Evolutionary conservation across 2,888 invertebrate species (phyloP).

Genomic region (Caenorhabditis wallacei): DNA sequence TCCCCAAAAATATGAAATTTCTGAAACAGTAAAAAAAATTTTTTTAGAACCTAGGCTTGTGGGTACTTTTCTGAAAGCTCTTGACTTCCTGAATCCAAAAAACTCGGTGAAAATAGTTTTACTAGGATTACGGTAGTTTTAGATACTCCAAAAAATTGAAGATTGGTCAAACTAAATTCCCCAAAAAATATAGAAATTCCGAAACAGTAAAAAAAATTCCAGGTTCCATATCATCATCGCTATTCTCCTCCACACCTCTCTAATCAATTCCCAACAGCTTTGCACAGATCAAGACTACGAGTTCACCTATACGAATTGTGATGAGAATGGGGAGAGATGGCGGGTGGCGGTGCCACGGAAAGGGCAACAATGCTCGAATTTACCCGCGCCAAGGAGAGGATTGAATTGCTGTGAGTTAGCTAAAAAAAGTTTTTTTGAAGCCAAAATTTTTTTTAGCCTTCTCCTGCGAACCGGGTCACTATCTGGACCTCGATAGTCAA

Average conservation of each 20-base stretch:
- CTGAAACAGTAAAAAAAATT: no score
- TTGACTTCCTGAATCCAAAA: no score
- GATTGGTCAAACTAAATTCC: no score
- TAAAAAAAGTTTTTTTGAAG: no score
- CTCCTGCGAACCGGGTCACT: constrained; percentile 86
- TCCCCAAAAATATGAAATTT: no score
- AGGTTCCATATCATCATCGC: not conserved
- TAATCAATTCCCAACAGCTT: constrained; percentile 1
- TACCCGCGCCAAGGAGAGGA: constrained; percentile 85
- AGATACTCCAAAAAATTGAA: no score
- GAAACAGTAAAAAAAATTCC: not conserved
- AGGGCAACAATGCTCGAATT: constrained; percentile 82
- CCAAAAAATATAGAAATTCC: no score
- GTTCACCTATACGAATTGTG: constrained; percentile 71
- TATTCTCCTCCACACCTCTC: not conserved
- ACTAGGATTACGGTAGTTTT: no score
- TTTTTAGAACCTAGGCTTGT: no score
- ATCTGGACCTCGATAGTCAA: constrained; percentile 85
- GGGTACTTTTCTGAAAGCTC: no score
- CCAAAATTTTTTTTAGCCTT: constrained; percentile 82
- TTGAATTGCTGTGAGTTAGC: constrained; percentile 85
- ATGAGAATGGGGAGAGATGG: constrained; percentile 83
- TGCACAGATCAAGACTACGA: constrained; percentile 62
- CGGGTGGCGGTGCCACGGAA: constrained; percentile 85
- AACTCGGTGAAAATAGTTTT: no score